phyloP scores from a whole-genome alignment of 2,888 invertebrate species.

The Entomobrya multifasciata region DNA sequence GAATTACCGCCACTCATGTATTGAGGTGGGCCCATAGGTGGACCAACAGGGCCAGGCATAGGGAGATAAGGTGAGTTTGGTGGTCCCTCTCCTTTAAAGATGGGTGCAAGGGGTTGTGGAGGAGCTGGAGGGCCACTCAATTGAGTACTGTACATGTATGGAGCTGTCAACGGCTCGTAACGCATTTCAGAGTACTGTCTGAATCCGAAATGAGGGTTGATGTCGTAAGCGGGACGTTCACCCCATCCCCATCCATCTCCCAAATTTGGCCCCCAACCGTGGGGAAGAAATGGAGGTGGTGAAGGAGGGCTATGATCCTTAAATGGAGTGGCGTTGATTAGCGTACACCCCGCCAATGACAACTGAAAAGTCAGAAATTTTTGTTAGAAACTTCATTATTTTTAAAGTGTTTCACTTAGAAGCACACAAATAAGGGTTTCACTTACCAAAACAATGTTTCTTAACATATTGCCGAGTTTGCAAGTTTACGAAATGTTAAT shows the following conservation, averaged over 20 bases:
- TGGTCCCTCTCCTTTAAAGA: slow-evolving; percentile 49
- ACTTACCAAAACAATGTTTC: slow-evolving; percentile 58
- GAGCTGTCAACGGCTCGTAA: slow-evolving; percentile 78
- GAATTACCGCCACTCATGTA: slow-evolving; percentile 15
- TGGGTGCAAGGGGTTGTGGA: slow-evolving; percentile 31
- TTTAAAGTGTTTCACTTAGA: not conserved
- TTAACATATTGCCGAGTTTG: slow-evolving; percentile 27
- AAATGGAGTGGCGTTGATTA: slow-evolving; percentile 28
- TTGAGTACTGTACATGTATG: slow-evolving; percentile 59
- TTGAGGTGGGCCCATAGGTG: not conserved
- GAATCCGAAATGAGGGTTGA: slow-evolving; percentile 78
- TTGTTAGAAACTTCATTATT: not conserved
- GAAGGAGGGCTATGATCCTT: not conserved
- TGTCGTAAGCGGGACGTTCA: slow-evolving; percentile 64
- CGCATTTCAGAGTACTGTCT: slow-evolving; percentile 78
- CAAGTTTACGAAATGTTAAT: not conserved
- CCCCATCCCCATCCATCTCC: slow-evolving; percentile 38
- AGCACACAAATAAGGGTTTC: not conserved
- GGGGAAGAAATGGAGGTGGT: slow-evolving; percentile 24
- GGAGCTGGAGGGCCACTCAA: slow-evolving; percentile 58
- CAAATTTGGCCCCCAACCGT: slow-evolving; percentile 41
- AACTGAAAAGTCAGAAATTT: slow-evolving; percentile 23
- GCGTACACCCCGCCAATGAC: not conserved
- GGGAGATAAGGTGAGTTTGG: slow-evolving; percentile 34
- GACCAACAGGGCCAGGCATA: slow-evolving; percentile 39